Evolutionary conservation across 2,888 invertebrate species (phyloP), one percentile per base, ranked within the genome.

Genomic region (Andrena haemorrhoa): DNA sequence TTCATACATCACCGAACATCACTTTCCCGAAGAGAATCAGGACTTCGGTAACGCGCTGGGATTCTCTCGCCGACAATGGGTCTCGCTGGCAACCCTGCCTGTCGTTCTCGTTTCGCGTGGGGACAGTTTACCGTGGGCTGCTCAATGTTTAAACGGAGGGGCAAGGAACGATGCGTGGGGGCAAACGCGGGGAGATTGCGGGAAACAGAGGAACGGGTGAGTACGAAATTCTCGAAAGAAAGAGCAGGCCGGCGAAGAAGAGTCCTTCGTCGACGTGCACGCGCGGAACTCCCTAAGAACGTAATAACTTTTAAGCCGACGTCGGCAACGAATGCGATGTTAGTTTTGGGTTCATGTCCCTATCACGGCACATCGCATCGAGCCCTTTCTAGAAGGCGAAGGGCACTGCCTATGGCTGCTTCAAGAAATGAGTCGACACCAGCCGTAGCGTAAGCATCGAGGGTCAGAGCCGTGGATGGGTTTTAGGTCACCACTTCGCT

Each of bases 401-500:
- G 91, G 90, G 90, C 91, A 90, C 92, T 94, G 95, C 96, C 96
- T 97, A 98, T 96, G 98, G 98, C 95, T 98, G 98, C 95, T 98
- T 98, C 94, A 98, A 95, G 94, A 98, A 98, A 95, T 98, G 98
- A 94, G 98, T 98, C 94, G 98, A 97, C 89, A 98, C 98, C 93
- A 98, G 96, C 95, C 98, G 97, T 96, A 98, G 96, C 95, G 97
- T 98, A 96, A 98, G 97, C 98, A 98, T 98, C 95, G 93, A 92
- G 92, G 91, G 93, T 92, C 90, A 90, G 86, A 88, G 92, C 94
- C 94, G 88, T 93, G 92, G 94, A 94, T 92, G 73, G 84, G 86
- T 84, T 88, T 87, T 90, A 92, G 92, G 91, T 93, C 93, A 93
- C 93, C 92, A 92, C 88, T 90, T 84, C 84, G 86, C 81, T 84